Conservation (phyloP, 2,797 vertebrate species). For the Sibirionetta formosa region DNA sequence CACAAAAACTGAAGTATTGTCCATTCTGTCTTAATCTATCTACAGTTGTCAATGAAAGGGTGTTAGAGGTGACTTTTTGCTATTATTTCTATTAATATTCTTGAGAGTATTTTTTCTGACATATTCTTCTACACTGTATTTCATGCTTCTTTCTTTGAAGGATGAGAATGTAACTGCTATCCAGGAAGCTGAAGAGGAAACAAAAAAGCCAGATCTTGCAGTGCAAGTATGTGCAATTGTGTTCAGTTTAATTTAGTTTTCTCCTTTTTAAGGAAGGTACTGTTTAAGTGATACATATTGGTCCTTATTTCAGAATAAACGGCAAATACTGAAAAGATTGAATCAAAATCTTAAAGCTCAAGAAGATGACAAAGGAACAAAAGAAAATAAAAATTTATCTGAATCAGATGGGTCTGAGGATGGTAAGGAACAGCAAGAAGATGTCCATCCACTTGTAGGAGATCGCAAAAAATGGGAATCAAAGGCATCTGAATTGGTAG, state of each 20-base stretch:
- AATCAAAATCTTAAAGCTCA: constrained; percentile 93
- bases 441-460: constrained; percentile 72
- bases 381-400: neutral
- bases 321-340: constrained; percentile 92
- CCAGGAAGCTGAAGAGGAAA: constrained; percentile 82
- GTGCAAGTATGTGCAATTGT: constrained; percentile 76
- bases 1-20: neutral
- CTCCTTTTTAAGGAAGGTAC: neutral
- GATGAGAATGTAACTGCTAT: constrained; percentile 68
- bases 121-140: neutral
- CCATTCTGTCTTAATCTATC: neutral
- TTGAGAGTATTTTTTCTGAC: neutral
- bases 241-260: neutral
- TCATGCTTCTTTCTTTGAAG: constrained; percentile 71
- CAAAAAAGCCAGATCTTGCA: constrained; percentile 78
- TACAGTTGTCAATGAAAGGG: neutral
- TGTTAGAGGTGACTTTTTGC: neutral
- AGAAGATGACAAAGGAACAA: constrained; percentile 78
- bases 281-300: neutral
- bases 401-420: constrained; percentile 21
- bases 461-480: constrained; percentile 94
- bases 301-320: constrained; percentile 87
- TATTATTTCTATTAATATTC: neutral
- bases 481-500: constrained; percentile 84
- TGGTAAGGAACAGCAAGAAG: constrained; percentile 71